Conservation (phyloP, 2,113 vertebrate species). For the Amphilophus citrinellus region DNA sequence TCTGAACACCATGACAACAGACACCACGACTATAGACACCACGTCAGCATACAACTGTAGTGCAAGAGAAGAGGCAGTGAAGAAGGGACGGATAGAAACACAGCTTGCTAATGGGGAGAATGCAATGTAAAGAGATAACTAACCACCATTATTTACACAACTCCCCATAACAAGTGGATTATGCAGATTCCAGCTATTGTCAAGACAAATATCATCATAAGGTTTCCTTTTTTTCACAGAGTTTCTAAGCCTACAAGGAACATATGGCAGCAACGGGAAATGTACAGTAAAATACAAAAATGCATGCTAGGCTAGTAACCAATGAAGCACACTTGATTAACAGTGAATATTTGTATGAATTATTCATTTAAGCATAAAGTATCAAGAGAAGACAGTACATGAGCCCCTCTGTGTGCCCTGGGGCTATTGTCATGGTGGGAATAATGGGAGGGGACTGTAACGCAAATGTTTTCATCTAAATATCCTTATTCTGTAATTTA, state of each 20-base stretch:
- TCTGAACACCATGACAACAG: conserved; percentile 87
- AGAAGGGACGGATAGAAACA: conserved; percentile 75
- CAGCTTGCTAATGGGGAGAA: conserved; percentile 82
- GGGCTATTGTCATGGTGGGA: conserved; percentile 68
- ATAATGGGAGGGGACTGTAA: conserved; percentile 63
- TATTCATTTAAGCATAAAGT: conserved; percentile 68
- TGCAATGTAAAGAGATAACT: conserved; percentile 80
- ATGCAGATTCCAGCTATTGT: conserved; percentile 68
- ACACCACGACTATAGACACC: conserved; percentile 84
- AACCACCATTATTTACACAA: conserved; percentile 84
- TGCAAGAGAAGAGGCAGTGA: conserved; percentile 65
- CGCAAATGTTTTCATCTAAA: conserved; percentile 67
- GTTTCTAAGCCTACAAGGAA: conserved; percentile 39
- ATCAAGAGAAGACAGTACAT: conserved; percentile 59
- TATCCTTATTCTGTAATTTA: conserved; percentile 55
- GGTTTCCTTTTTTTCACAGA: conserved; percentile 29
- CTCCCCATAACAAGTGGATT: conserved; percentile 81
- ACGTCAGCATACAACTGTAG: conserved; percentile 78
- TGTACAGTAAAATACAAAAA: conserved; percentile 50
- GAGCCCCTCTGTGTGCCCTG: conserved; percentile 54
- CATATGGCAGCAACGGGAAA: conserved; percentile 31
- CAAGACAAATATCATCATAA: conserved; percentile 62
- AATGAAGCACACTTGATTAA: conserved; percentile 52
- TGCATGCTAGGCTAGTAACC: conserved; percentile 48
- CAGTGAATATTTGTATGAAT: conserved; percentile 58